Conservation (phyloP, 2,113 vertebrate species). For the Peromyscus polionotus region DNA sequence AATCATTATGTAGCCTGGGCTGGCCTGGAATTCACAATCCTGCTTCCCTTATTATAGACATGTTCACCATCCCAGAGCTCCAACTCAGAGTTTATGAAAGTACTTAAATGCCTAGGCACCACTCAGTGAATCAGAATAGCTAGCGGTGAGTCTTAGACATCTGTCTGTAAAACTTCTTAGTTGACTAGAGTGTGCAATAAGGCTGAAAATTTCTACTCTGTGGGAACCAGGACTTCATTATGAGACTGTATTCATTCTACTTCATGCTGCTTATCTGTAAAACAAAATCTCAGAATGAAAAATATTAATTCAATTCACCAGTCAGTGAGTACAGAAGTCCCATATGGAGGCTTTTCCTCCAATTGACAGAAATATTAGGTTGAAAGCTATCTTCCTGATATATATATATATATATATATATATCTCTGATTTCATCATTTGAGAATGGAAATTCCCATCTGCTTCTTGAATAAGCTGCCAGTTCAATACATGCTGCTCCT, state of each 20-base stretch:
- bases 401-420: neutral
- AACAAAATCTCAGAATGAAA: slow-evolving; percentile 55
- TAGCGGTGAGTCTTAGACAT: neutral
- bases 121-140: neutral
- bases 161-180: neutral
- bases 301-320: slow-evolving; percentile 25
- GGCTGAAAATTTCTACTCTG: neutral
- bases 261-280: neutral
- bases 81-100: neutral
- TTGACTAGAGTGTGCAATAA: slow-evolving; percentile 9
- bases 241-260: neutral
- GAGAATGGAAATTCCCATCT: slow-evolving; percentile 16
- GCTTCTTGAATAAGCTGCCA: slow-evolving; percentile 32
- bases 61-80: neutral
- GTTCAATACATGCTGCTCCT: neutral
- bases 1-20: neutral
- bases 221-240: neutral
- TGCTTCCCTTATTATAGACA: neutral
- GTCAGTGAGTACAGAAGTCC: slow-evolving; percentile 7
- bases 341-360: neutral
- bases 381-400: neutral
- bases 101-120: neutral
- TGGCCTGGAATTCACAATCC: neutral
- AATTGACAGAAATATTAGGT: slow-evolving; percentile 32
- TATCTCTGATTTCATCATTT: neutral